These are phyloP conservation scores for cattle (Bos taurus) DNA, from an alignment of 2,113 vertebrate genomes.

Conservation along the genomic window ARS-UCD2.0 NC_037330.1:93033501-93034000, in stretches of 20 bases:
- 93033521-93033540: slow-evolving; percentile 87
- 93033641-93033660: background rate
- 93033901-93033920: background rate
- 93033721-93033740: background rate
- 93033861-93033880: background rate
- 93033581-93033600: slow-evolving; percentile 96
- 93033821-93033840: background rate
- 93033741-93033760: background rate
- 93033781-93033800: background rate
- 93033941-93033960: background rate
- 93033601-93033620: slow-evolving; percentile 87
- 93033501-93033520: slow-evolving; percentile 92
- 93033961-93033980: background rate
- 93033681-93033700: background rate
- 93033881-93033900: background rate
- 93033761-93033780: background rate
- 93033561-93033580: slow-evolving; percentile 85
- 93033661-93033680: background rate
- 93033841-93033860: background rate
- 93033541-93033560: slow-evolving; percentile 81
- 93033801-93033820: background rate
- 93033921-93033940: background rate
- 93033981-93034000: background rate
- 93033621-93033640: background rate
- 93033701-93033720: background rate